These are phyloP conservation scores for Melanotaenia maccullochi DNA, from an alignment of 2,797 vertebrate genomes.

Conservation along the genomic window DNA sequence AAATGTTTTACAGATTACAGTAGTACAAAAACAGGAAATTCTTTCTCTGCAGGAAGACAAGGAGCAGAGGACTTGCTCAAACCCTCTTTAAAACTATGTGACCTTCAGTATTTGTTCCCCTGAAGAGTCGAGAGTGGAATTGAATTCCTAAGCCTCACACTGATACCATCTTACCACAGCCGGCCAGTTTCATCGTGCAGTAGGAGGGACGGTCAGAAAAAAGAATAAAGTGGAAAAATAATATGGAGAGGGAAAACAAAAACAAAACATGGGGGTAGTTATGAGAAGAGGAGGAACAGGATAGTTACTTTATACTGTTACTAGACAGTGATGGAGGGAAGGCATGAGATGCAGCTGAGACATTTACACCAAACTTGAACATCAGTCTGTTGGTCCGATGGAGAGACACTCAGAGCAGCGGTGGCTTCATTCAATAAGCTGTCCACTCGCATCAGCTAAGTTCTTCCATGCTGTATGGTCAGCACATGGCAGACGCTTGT, in stretches of 20 bases:
- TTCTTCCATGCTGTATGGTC: slow-evolving; percentile 30
- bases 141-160: slow-evolving; percentile 45
- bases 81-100: slow-evolving; percentile 29
- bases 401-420: not conserved
- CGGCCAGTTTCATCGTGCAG: slow-evolving; percentile 35
- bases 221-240: slow-evolving; percentile 10
- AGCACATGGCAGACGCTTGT: slow-evolving; percentile 7
- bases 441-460: slow-evolving; percentile 17
- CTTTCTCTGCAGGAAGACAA: not conserved
- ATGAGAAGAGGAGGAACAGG: not conserved
- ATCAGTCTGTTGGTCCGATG: slow-evolving; percentile 10
- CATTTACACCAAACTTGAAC: not conserved
- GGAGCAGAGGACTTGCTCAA: not conserved
- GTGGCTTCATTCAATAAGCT: slow-evolving; percentile 17
- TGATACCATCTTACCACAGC: slow-evolving; percentile 41
- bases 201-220: slow-evolving; percentile 25
- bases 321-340: not conserved
- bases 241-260: not conserved
- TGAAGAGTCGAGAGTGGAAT: slow-evolving; percentile 33
- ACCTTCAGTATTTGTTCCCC: slow-evolving; percentile 34
- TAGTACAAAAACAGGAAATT: slow-evolving; percentile 6
- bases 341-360: not conserved
- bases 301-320: not conserved
- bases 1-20: slow-evolving; percentile 28
- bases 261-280: not conserved